These are phyloP conservation scores for Drosophila prosaltans DNA, from an alignment of 1,140 invertebrate species.

Conservation along the genomic window DNA sequence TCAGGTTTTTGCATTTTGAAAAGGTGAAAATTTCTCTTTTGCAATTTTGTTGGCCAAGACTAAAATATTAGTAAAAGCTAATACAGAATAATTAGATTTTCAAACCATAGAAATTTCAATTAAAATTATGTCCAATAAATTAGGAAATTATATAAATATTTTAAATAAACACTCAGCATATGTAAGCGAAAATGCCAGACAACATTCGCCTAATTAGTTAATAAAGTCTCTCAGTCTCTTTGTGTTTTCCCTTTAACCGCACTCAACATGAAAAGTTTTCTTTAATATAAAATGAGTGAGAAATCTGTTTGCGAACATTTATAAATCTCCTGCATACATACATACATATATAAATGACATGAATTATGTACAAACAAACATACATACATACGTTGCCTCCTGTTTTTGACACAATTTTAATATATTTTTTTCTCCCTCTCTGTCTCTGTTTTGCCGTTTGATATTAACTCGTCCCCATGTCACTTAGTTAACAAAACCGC, in stretches of 20 bases:
- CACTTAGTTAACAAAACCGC: constrained; percentile 27
- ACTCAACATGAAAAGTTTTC: constrained; percentile 5
- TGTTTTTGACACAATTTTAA: constrained; percentile 25
- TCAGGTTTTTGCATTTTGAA: too few relatives aligned
- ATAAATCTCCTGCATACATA: background rate
- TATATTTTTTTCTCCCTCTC: constrained; percentile 4
- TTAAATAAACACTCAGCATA: background rate
- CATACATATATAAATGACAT: background rate
- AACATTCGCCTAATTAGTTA: constrained; percentile 1
- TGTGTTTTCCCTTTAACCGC: background rate
- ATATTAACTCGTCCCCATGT: constrained; percentile 26
- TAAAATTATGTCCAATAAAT: background rate
- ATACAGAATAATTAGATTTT: too few relatives aligned
- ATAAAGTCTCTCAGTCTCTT: background rate
- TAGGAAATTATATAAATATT: background rate
- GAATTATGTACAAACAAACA: too few relatives aligned
- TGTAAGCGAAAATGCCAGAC: background rate
- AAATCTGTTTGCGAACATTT: constrained; percentile 1
- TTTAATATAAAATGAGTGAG: background rate
- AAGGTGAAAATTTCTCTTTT: too few relatives aligned
- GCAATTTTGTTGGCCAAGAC: too few relatives aligned
- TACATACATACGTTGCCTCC: background rate
- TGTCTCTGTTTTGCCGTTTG: constrained; percentile 1
- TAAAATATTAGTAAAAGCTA: too few relatives aligned
- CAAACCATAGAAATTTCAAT: too few relatives aligned